Percentiles rank a stretch among this genome's conserved stretches.
Conservation (phyloP, 30 jellyfish, hydroid and myxozoan species). For the Hydractinia symbiolongicarpus region DNA sequence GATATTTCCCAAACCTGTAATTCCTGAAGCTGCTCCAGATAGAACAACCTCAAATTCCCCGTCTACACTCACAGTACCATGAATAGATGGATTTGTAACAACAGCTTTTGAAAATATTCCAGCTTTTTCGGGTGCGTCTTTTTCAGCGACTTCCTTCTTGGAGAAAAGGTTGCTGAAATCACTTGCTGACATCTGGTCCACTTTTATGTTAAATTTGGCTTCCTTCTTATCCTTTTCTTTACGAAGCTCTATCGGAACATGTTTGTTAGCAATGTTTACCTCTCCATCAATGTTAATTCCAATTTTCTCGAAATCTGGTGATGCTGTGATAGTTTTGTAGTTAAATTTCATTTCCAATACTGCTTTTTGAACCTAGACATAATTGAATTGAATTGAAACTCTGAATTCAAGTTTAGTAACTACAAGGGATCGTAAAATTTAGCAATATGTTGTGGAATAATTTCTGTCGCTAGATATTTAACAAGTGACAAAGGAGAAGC, state of each 20-base stretch:
- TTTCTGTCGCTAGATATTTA: too few species aligned
- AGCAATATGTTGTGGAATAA: too few species aligned
- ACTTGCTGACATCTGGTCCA: not conserved
- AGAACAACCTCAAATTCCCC: not conserved
- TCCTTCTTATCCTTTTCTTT: not conserved
- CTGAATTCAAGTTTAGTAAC: too few species aligned
- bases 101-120: not conserved
- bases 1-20: not conserved
- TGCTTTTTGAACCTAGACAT: not conserved
- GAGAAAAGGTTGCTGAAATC: not conserved
- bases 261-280: not conserved
- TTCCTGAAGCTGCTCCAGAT: not conserved
- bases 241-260: not conserved
- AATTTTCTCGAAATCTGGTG: not conserved
- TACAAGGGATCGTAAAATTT: too few species aligned
- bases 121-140: constrained; percentile 2
- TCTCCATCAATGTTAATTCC: not conserved
- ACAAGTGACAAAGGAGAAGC: too few species aligned
- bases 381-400: not conserved
- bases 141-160: not conserved
- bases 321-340: not conserved
- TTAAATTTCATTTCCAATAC: not conserved
- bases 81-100: not conserved
- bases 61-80: not conserved
- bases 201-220: not conserved